Conservation (phyloP, 2,888 invertebrate species). For the Andrena camellia region DNA sequence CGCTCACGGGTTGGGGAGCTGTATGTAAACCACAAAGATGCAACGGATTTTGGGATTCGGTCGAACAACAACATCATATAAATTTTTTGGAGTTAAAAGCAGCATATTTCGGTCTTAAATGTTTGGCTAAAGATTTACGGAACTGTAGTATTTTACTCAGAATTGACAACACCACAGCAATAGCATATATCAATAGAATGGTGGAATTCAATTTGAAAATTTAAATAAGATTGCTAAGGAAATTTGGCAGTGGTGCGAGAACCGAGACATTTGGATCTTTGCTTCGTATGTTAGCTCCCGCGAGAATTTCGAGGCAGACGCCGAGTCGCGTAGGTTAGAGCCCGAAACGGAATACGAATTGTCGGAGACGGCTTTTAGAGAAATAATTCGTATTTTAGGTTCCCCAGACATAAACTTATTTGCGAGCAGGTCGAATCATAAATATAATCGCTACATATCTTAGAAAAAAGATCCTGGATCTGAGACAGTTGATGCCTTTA, state of each 20-base stretch:
- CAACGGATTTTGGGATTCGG: constrained; percentile 12
- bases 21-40: not conserved
- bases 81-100: constrained; percentile 23
- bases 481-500: constrained; percentile 66
- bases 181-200: not conserved
- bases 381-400: not conserved
- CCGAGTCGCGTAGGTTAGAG: constrained; percentile 21
- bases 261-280: constrained; percentile 1
- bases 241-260: constrained; percentile 35
- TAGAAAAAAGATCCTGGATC: constrained; percentile 2
- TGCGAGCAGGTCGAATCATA: constrained; percentile 10
- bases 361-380: not conserved
- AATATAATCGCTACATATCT: constrained; percentile 8
- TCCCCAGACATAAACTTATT: constrained; percentile 23
- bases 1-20: constrained; percentile 32
- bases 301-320: constrained; percentile 17
- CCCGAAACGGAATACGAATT: constrained; percentile 15
- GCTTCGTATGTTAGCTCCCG: constrained; percentile 20
- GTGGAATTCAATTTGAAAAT: not conserved
- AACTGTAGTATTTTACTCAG: constrained; percentile 24
- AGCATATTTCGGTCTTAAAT: constrained; percentile 10
- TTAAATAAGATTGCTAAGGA: constrained; percentile 11
- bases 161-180: constrained; percentile 25
- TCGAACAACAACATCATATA: constrained; percentile 12
- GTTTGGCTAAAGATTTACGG: not conserved